Conservation (phyloP, 2,797 vertebrate genomes). For the Bryconaethiops microstoma region DNA sequence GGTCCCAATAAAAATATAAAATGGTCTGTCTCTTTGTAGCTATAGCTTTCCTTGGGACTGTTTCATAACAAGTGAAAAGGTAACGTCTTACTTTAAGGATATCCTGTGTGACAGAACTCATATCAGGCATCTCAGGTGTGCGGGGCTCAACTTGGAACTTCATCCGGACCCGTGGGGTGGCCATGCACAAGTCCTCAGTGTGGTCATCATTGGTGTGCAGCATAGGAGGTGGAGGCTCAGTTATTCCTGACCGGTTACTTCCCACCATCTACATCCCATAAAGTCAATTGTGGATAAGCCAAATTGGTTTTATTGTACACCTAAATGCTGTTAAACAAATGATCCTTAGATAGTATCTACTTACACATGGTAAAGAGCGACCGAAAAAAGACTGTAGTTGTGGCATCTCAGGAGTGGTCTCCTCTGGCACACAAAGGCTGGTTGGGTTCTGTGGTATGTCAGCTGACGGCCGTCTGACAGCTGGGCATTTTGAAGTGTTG, state of each 20-base stretch:
- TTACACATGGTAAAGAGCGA: conserved; percentile 66
- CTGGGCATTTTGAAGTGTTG: conserved; percentile 24
- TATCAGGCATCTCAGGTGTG: conserved; percentile 89
- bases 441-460: conserved; percentile 51
- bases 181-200: conserved; percentile 70
- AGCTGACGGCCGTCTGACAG: conserved; percentile 39
- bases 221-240: conserved; percentile 25
- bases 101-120: conserved; percentile 80
- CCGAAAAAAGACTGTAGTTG: conserved; percentile 69
- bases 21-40: neutral
- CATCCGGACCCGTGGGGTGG: conserved; percentile 66
- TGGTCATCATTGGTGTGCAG: conserved; percentile 64
- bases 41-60: neutral
- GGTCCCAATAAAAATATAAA: neutral
- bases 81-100: conserved; percentile 74
- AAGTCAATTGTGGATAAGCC: neutral
- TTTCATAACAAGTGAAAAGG: neutral
- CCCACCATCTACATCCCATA: conserved; percentile 28
- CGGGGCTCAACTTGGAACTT: conserved; percentile 68
- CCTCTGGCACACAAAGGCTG: conserved; percentile 46
- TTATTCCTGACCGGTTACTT: conserved; percentile 14
- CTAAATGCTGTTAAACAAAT: neutral
- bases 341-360: conserved; percentile 20
- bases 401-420: conserved; percentile 70
- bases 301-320: neutral